Evolutionary conservation across 1,140 invertebrate genomes (phyloP).

Genomic region (Acromyrmex heyeri): DNA sequence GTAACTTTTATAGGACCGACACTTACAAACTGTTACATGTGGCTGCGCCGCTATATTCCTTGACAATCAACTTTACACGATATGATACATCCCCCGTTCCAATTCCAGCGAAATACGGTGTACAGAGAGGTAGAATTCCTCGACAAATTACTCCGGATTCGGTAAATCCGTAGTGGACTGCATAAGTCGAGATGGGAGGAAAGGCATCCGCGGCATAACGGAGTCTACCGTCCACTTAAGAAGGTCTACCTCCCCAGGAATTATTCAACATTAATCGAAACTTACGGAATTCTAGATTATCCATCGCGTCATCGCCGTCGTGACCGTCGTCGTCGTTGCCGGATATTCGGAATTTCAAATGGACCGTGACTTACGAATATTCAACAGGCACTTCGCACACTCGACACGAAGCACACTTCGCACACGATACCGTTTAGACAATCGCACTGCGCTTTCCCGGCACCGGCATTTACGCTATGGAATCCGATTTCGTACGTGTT

Average conservation of each 20-base stretch:
- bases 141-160: constrained; percentile 40
- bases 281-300: constrained; percentile 63
- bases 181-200: background rate
- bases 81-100: constrained; percentile 42
- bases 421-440: constrained; percentile 32
- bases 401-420: constrained; percentile 15
- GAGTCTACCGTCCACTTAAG: constrained; percentile 55
- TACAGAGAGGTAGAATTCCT: constrained; percentile 26
- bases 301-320: constrained; percentile 21
- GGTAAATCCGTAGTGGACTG: background rate
- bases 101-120: constrained; percentile 35
- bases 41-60: background rate
- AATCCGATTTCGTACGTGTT: constrained; percentile 21
- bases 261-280: constrained; percentile 62
- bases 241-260: constrained; percentile 12
- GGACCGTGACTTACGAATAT: constrained; percentile 67
- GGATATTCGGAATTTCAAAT: constrained; percentile 70
- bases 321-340: constrained; percentile 20
- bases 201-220: constrained; percentile 25
- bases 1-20: constrained; percentile 31
- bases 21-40: constrained; percentile 2
- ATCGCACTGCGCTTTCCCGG: constrained; percentile 19
- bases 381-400: constrained; percentile 54
- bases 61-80: constrained; percentile 50
- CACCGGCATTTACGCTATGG: constrained; percentile 34